Evolutionary conservation across 2,888 invertebrate genomes (phyloP), one percentile per base, ranked within the genome.

Genomic region (Liodrosophila aerea): DNA sequence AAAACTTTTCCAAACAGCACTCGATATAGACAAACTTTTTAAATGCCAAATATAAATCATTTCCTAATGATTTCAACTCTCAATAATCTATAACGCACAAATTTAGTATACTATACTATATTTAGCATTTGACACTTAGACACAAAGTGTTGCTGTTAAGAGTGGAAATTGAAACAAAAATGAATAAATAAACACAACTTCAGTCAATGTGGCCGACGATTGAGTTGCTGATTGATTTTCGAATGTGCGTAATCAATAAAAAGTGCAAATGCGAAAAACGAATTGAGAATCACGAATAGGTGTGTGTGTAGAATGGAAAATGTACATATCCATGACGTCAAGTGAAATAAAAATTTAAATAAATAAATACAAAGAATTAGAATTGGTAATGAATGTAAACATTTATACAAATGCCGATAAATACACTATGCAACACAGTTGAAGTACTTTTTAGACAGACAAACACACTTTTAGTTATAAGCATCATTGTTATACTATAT

Each of bases 221-320:
- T 68, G 50, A 50, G 30, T 37, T 56, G 58, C 60, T 64, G 65
- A 53, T 68, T 70, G 67, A 70, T 70, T 53, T 57, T 45, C 63
- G 76, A 83, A 83, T 80, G 81, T 77, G 84, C 84, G 77, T 80
- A 77, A 77, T 83, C 81, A 83, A 83, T 80, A 80, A 73, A 65
- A 45, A 34, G 15, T 37, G 9, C 41, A 41, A 47, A 61, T 33
- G 18, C 34, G 46, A 22, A 9, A 45, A 41, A 53, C 29, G 34
- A 39, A 49, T 18, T 45, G 8, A 36, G 11, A 40, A 27, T 40
- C 16, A 15, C 8, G 7, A 18, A 9, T 37, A 37, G 11, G 45
- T 30, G 36, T 15, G 30, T 45, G 31, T 33, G 15, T 43, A 27
- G 12, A 29, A 39, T 37, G 47, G 9, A 18, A 13, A n/a, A 43